Conservation (phyloP, 2,113 vertebrate genomes). For the Hymenochirus boettgeri region DNA sequence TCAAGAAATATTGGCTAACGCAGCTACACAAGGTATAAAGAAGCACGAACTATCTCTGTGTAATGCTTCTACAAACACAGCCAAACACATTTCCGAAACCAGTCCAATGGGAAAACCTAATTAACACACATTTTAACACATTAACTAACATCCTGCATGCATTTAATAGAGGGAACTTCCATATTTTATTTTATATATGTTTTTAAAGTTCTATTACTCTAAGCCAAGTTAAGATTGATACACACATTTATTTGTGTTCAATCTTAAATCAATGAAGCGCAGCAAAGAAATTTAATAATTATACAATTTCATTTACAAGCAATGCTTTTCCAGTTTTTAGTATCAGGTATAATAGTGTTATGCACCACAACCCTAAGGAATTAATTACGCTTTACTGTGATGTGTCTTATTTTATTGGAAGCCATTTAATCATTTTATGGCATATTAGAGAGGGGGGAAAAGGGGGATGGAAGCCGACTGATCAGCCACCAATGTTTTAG, state of each 20-base stretch:
- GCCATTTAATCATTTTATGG: slow-evolving; percentile 28
- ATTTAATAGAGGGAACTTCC: slow-evolving; percentile 38
- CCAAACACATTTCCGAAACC: slow-evolving; percentile 49
- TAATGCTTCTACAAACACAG: slow-evolving; percentile 48
- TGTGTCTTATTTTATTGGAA: slow-evolving; percentile 24
- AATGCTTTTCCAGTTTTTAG: slow-evolving; percentile 29
- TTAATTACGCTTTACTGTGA: slow-evolving; percentile 37
- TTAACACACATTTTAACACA: slow-evolving; percentile 52
- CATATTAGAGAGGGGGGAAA: slow-evolving; percentile 12
- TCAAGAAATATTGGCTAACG: slow-evolving; percentile 61
- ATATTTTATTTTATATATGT: slow-evolving; percentile 3
- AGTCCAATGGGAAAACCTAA: slow-evolving; percentile 38
- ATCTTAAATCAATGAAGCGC: slow-evolving; percentile 42
- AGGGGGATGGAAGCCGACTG: not conserved
- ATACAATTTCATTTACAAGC: slow-evolving; percentile 43
- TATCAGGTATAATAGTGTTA: slow-evolving; percentile 10
- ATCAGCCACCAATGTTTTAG: slow-evolving; percentile 6
- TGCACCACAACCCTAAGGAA: slow-evolving; percentile 16
- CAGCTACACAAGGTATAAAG: slow-evolving; percentile 45
- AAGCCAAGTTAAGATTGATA: slow-evolving; percentile 45
- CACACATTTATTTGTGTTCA: slow-evolving; percentile 51
- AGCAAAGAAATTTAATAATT: slow-evolving; percentile 37
- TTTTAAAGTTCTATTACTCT: slow-evolving; percentile 30
- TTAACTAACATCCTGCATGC: slow-evolving; percentile 45
- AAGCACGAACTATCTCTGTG: slow-evolving; percentile 45